Evolutionary conservation across 2,797 vertebrate genomes (phyloP), one percentile per base, ranked within the genome.

Genomic region (Hoplostethus atlanticus): DNA sequence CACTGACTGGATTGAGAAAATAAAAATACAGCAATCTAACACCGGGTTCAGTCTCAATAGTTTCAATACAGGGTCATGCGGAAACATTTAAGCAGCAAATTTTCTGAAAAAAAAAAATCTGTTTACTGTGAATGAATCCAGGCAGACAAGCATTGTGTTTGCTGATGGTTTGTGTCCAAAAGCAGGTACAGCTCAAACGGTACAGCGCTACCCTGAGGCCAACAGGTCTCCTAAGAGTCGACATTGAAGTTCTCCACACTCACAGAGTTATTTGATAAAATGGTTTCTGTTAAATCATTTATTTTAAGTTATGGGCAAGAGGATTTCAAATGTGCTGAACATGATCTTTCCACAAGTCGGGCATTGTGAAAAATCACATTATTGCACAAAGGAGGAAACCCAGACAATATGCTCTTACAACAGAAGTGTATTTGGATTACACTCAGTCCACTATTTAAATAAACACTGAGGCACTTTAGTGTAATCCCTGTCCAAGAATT

Each of bases 211-310:
- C 25, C 42, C 4, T 38, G 30, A 50, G 38, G 54, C 60, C 16
- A 76, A 79, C 71, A 67, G 71, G 25, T 44, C 15, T 21, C 31
- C n/a, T 77, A 65, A 56, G 25, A 74, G 65, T 17, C 64, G 50
- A 75, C 58, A 53, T 46, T 31, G 13, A 36, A 48, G 60, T 21
- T 70, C n/a, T 30, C 56, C 28, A 8, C 34, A 62, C 61, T 48
- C 47, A 57, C 31, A 44, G 64, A 55, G 63, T 53, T 53, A 2
- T 69, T 3, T 36, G 15, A 68, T 38, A 16, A 44, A 36, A 17
- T 25, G 16, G n/a, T 59, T 69, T 63, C 47, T 25, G 54, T 62
- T 68, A 12, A 38, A 17, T 50, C 13, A 3, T 28, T 7, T 56
- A 46, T 13, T 10, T 53, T 53, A 53, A 21, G 70, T 6, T 69